Base-by-base conservation (phyloP, 2,797 vertebrate genomes). In the Odontamblyopus rebecca region DNA sequence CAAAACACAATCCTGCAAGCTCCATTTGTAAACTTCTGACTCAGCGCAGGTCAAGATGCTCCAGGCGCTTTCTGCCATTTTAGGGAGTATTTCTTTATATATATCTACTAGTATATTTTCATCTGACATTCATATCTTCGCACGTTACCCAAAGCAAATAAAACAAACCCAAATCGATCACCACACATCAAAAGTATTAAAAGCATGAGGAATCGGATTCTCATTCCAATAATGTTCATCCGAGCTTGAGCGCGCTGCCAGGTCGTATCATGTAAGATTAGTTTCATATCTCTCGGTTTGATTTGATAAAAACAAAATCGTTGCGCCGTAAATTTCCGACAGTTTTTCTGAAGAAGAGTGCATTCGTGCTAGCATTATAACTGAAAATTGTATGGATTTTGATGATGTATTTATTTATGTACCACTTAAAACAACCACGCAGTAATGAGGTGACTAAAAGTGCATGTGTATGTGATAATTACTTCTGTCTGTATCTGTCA, bases 221-320 rank as follows among this genome's bases (percentile, higher is more conserved):
- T 80, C 38, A 80, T 78, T 75, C 60, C 18, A 27, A 69, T 29
- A 13, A 73, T 77, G 77, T 67, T 71, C 69, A 76, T 53, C 29
- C n/a, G 53, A 71, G 69, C 73, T 75, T 27, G 38, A 15, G 44
- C 9, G 48, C 12, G 35, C 61, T 63, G 61, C 61, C 35, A 62
- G 23, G 62, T 64, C 62, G 8, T 51, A 51, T 51, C 38, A 64
- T 48, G 41, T 64, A 51, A 51, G 44, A 66, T 66, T 32, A 41
- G 44, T 15, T 54, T 73, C 56, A 48, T 65, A 6, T 65, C 38
- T 65, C 12, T 6, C 16, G 44, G n/a, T 69, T 48, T 77, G n/a
- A 62, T 82, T 18, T 50, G 38, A 68, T 70, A 27, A 78, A 73
- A 30, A 30, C 30, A 61, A 61, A 61, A 2, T 4, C 5, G 30